Conservation (phyloP, 2,888 invertebrate species). For the Pammene aurita region DNA sequence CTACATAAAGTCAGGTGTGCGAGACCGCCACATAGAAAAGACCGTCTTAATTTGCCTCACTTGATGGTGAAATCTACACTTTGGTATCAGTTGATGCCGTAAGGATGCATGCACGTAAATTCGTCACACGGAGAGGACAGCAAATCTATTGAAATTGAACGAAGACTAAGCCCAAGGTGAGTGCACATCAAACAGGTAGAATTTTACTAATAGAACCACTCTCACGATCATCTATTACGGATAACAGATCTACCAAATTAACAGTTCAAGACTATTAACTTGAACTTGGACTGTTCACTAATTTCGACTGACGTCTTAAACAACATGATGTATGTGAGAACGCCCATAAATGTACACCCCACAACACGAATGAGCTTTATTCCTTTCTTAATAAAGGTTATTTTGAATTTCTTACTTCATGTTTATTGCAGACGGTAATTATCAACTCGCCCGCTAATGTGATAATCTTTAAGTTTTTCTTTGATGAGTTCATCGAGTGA, state of each 20-base stretch:
- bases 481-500: conserved; percentile 77
- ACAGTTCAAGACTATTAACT: conserved; percentile 68
- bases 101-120: too few species aligned
- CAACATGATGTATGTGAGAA: conserved; percentile 78
- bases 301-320: conserved; percentile 77
- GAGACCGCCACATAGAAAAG: too few species aligned
- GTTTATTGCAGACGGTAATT: conserved; percentile 62
- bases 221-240: conserved; percentile 70
- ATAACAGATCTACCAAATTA: conserved; percentile 71
- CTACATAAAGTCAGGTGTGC: too few species aligned
- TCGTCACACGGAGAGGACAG: too few species aligned
- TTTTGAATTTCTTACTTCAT: neutral
- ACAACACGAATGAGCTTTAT: conserved; percentile 18
- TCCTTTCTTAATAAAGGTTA: neutral
- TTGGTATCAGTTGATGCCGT: too few species aligned
- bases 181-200: neutral
- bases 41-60: too few species aligned
- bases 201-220: conserved; percentile 45
- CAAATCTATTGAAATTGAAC: neutral
- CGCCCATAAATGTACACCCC: conserved; percentile 69
- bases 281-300: conserved; percentile 56
- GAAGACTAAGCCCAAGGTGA: neutral
- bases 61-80: too few species aligned
- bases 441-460: conserved; percentile 72
- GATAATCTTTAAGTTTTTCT: conserved; percentile 71